A percentile compares a stretch with the other conserved stretches of the same genome.
These are phyloP conservation scores for Dysdera silvatica DNA, from an alignment of 1,140 invertebrate species.

Conservation along the genomic window DNA sequence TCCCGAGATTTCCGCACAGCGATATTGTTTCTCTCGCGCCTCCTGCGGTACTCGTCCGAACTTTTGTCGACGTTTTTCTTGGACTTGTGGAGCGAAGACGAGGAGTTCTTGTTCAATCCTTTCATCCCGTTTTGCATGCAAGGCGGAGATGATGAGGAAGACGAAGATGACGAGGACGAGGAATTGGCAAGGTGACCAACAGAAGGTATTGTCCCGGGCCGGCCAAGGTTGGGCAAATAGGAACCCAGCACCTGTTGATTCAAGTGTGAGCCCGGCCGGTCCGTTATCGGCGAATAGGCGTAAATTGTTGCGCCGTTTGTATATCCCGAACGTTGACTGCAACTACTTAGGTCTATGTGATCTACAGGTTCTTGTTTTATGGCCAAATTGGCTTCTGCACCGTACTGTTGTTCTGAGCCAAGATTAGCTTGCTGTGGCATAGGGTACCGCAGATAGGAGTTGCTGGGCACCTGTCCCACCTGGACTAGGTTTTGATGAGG, in stretches of 20 bases:
- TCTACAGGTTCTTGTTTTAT: constrained; percentile 34
- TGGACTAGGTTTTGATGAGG: background rate
- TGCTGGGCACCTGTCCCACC: background rate
- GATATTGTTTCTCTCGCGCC: constrained; percentile 92
- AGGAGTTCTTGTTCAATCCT: too few species aligned
- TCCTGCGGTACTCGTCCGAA: constrained; percentile 82
- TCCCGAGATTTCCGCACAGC: constrained; percentile 92
- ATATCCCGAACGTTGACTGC: constrained; percentile 21
- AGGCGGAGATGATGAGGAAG: background rate
- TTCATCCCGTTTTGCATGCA: too few species aligned
- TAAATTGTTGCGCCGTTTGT: constrained; percentile 22
- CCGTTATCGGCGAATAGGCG: constrained; percentile 22
- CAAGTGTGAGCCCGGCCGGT: background rate
- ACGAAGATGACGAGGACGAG: background rate
- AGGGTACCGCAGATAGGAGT: background rate
- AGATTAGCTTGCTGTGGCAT: constrained; percentile 33
- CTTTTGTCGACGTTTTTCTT: constrained; percentile 64
- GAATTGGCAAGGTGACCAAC: background rate
- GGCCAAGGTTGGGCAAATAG: constrained; percentile 9
- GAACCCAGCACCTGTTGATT: constrained; percentile 4
- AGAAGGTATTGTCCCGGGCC: too few species aligned
- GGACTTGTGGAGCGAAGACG: background rate
- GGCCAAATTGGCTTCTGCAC: constrained; percentile 24
- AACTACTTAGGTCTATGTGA: constrained; percentile 29
- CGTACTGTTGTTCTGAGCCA: constrained; percentile 31